These are phyloP conservation scores for Agrotis puta DNA, from an alignment of 2,888 invertebrate genomes.

Conservation along the genomic window DNA sequence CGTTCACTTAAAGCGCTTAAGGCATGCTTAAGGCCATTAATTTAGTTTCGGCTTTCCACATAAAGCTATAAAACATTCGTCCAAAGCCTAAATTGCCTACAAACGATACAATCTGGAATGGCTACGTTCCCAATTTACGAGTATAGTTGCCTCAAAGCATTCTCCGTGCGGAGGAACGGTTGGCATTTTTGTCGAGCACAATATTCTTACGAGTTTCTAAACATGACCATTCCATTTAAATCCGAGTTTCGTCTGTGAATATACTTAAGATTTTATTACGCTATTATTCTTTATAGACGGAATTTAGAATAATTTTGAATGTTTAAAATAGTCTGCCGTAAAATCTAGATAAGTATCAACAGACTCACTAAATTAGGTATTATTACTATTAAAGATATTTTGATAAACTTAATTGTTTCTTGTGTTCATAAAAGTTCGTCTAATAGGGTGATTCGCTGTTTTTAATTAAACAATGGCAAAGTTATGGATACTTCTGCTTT, in stretches of 20 bases:
- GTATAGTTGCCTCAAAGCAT: conserved; percentile 80
- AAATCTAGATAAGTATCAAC: conserved; percentile 69
- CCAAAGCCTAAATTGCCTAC: conserved; percentile 80
- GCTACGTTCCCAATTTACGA: conserved; percentile 84
- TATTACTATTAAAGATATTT: conserved; percentile 55
- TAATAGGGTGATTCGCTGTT: conserved; percentile 39
- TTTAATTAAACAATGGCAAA: conserved; percentile 47
- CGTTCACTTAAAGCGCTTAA: conserved; percentile 43
- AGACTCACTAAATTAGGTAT: conserved; percentile 61
- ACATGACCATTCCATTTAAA: conserved; percentile 87
- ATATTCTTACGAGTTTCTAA: conserved; percentile 86
- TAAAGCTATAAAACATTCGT: conserved; percentile 75
- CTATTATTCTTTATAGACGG: conserved; percentile 80
- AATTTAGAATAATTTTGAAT: conserved; percentile 70
- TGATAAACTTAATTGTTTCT: conserved; percentile 63
- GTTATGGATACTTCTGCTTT: conserved; percentile 16
- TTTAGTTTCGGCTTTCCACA: conserved; percentile 64
- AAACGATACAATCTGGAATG: conserved; percentile 85
- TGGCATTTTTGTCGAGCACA: conserved; percentile 83
- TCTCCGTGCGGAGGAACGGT: conserved; percentile 77
- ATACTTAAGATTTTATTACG: conserved; percentile 82
- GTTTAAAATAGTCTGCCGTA: conserved; percentile 70
- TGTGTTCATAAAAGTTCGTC: conserved; percentile 41
- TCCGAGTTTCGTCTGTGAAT: conserved; percentile 77
- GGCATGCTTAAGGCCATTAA: conserved; percentile 42